Evolutionary conservation across 2,113 vertebrate genomes (phyloP).

Genomic region (Zootoca vivipara): DNA sequence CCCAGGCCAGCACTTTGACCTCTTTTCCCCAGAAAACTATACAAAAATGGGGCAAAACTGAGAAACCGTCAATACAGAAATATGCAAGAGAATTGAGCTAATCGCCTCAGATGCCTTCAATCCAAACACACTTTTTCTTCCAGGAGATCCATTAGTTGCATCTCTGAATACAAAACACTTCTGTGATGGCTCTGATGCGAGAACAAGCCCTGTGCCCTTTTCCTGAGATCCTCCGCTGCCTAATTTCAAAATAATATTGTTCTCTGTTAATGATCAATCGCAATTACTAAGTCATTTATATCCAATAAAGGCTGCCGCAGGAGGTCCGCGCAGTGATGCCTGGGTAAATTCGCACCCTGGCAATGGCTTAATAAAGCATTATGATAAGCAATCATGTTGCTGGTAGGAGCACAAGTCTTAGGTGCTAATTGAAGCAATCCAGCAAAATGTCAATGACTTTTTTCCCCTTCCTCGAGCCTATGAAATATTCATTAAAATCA

Average conservation of each 20-base stretch:
- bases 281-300: slow-evolving; percentile 71
- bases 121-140: slow-evolving; percentile 47
- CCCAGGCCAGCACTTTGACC: neutral
- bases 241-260: slow-evolving; percentile 48
- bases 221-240: slow-evolving; percentile 20
- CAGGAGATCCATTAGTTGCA: slow-evolving; percentile 41
- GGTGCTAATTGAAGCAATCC: slow-evolving; percentile 80
- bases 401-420: slow-evolving; percentile 67
- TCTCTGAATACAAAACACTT: slow-evolving; percentile 33
- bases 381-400: slow-evolving; percentile 78
- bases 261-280: slow-evolving; percentile 66
- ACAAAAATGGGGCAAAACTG: neutral
- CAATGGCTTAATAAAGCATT: slow-evolving; percentile 79
- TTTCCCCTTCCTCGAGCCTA: slow-evolving; percentile 22
- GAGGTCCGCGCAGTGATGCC: slow-evolving; percentile 48
- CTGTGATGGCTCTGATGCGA: neutral
- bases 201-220: neutral
- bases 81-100: neutral
- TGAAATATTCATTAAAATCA: slow-evolving; percentile 71
- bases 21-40: neutral
- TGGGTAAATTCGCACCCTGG: slow-evolving; percentile 63
- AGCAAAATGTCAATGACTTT: slow-evolving; percentile 77
- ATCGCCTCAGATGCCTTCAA: neutral
- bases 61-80: slow-evolving; percentile 1
- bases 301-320: slow-evolving; percentile 71